Evolutionary conservation across 2,888 invertebrate genomes (phyloP), one percentile per base, ranked within the genome.

Genomic region (Polyploca ridens): DNA sequence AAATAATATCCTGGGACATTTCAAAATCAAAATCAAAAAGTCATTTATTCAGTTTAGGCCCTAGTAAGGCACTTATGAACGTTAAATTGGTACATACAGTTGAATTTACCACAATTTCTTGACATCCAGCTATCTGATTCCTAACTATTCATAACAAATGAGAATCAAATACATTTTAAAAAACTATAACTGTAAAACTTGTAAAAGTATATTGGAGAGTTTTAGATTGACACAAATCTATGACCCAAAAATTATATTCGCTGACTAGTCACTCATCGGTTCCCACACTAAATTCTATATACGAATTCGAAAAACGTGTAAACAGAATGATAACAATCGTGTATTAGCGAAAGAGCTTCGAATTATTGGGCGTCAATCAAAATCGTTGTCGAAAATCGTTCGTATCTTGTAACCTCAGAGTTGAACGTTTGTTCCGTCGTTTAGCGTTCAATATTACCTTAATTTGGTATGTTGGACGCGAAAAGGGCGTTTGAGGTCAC

Each of bases 291-390:
- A 13, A 77, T 79, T 76, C 41, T 73, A 68, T 72, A 67, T 41
- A 41, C n/a, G 19, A 61, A 61, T 61, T 41, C 41, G 19, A 80
- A 77, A 81, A 75, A 75, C 77, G 72, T 80, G 85, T 85, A 86
- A 87, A 88, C 87, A 88, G 84, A 83, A 75, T 75, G 84, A 87
- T 88, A 85, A 87, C 83, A 86, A 88, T 84, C 88, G 67, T 69
- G 78, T 83, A 83, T 81, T 84, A 85, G 81, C 73, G 81, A 88
- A 88, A 85, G 80, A 81, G 77, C 78, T 77, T 80, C 69, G 82
- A 87, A 86, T 85, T 81, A 81, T 84, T 83, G 87, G 82, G 76
- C 80, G 86, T 90, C 91, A 88, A 90, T 91, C 91, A 90, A 85
- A 84, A 70, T 70, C 69, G 73, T 73, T 81, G 82, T 84, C 81